These are phyloP conservation scores for Sinocyclocheilus maitianheensis DNA, from an alignment of 2,113 vertebrate species.

Conservation along the genomic window DNA sequence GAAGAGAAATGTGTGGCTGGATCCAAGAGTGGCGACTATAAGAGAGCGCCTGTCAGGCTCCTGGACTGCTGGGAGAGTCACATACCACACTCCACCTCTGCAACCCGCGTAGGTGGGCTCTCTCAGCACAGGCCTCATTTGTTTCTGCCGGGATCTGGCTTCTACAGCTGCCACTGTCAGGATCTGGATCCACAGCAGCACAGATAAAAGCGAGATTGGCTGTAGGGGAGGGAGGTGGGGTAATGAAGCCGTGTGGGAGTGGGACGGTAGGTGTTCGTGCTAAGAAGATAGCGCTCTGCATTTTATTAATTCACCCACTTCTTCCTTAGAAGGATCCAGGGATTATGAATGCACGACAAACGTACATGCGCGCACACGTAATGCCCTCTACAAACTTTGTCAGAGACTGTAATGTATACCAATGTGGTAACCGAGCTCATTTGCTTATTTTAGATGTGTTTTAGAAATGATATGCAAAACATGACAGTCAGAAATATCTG, in stretches of 20 bases:
- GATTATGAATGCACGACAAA: conserved; percentile 22
- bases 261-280: conserved; percentile 38
- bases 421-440: conserved; percentile 8
- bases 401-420: conserved; percentile 37
- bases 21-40: conserved; percentile 54
- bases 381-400: conserved; percentile 14
- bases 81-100: conserved; percentile 84
- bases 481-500: background rate
- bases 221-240: conserved; percentile 28
- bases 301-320: conserved; percentile 50
- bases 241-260: conserved; percentile 39
- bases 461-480: background rate
- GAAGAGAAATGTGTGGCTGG: conserved; percentile 58
- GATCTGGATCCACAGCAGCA: conserved; percentile 48
- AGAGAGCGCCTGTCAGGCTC: conserved; percentile 61
- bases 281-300: conserved; percentile 28
- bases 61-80: conserved; percentile 71
- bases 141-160: conserved; percentile 46
- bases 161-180: conserved; percentile 43
- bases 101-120: conserved; percentile 77
- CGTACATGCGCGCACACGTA: background rate
- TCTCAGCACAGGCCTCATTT: conserved; percentile 69
- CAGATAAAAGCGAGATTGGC: conserved; percentile 8
- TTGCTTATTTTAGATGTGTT: background rate
- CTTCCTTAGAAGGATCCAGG: conserved; percentile 17